phyloP scores from a whole-genome alignment of 2,797 vertebrate genomes.

The Cygnus olor region DNA sequence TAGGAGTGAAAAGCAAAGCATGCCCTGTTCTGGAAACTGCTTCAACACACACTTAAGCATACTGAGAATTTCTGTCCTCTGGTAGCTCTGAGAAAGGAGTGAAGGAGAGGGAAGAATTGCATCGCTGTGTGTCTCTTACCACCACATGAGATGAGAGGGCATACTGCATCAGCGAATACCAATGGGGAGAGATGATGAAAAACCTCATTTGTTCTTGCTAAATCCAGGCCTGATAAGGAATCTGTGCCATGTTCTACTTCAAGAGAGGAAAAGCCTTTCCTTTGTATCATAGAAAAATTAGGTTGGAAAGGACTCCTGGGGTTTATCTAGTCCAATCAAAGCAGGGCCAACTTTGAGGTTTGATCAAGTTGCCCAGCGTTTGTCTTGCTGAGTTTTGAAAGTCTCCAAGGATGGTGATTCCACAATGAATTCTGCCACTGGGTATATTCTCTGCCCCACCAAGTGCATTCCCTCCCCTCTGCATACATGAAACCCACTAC shows the following conservation, averaged over 20 bases:
- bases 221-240: not conserved
- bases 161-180: not conserved
- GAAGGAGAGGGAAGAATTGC: not conserved
- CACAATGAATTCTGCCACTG: not conserved
- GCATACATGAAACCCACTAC: not conserved
- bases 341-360: not conserved
- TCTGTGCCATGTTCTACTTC: not conserved
- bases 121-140: not conserved
- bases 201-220: not conserved
- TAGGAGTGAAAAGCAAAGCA: not conserved
- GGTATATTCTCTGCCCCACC: not conserved
- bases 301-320: not conserved
- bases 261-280: not conserved
- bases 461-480: not conserved
- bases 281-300: not conserved
- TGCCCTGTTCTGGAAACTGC: not conserved
- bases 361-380: not conserved
- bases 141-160: not conserved
- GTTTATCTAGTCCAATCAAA: fast-evolving
- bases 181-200: not conserved
- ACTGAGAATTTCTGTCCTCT: not conserved
- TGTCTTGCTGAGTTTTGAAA: not conserved
- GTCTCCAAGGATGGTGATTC: not conserved
- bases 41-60: not conserved
- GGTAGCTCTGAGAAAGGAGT: not conserved